Evolutionary conservation across 1,140 invertebrate species (phyloP), one percentile per base, ranked within the genome.

Genomic region (Planococcus citri): DNA sequence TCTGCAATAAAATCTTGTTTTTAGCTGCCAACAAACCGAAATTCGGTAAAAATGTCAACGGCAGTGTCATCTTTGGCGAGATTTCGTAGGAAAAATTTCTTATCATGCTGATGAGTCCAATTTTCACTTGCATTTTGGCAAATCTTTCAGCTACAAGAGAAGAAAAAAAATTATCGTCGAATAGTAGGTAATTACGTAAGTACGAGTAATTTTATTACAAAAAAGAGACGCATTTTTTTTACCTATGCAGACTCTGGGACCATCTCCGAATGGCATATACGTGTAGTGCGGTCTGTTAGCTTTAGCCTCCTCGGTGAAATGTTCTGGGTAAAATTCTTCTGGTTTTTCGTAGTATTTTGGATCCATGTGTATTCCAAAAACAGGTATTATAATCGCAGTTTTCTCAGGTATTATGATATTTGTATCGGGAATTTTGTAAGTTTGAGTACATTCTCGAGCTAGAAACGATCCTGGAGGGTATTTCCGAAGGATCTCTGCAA

Each of bases 291-390:
- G 79, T 29, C 81, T 74, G 12, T 73, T 73, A 12, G 71, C 61
- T 24, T 74, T 72, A 69, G 75, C 74, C 67, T 77, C 76, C 3
- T 73, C 72, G n/a, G 78, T 74, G 73, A 87, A 87, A 67, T 84
- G 76, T 67, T 86, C 83, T 0, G 86, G 85, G 74, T 86, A 78
- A 74, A 85, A 87, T 14, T 73, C 75, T 17, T 84, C 79, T 1
- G 86, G 85, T 69, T 86, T 78, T 6, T 83, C 79, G 72, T 79
- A 87, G 68, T 78, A 77, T 41, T 79, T 73, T 2, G 78, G 74
- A 72, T 85, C 79, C 21, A 72, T 67, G 17, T 78, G 78, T 9
- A 77, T 67, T 10, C 71, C 72, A 33, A 73, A 74, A 14, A 74
- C 64, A 4, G 83, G 83, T 70, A 86, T 81, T 20, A 80, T 74